Base-by-base conservation (phyloP, 2,797 vertebrate genomes). In the Sebastiscus albofasciatus region DNA sequence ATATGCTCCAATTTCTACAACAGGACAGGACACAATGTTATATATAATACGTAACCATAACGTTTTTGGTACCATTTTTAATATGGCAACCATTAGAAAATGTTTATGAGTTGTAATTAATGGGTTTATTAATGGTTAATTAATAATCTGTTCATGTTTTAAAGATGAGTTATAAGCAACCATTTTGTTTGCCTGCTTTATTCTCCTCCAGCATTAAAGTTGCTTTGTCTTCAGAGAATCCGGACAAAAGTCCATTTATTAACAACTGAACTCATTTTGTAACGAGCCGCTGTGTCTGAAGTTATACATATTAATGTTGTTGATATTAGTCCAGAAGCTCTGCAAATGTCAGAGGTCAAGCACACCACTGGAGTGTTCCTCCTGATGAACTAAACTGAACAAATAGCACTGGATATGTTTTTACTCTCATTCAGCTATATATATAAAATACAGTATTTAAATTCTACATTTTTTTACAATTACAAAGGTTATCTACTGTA, bases 1-100 rank as follows among this genome's bases (percentile, higher is more conserved):
- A 79, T 89, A 1, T 95, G 91, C 80, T 93, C 92, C 88, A 90
- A 95, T 89, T 97, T 98, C 99, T 99, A 95, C 60, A 96, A 91
- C 55, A 60, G 20, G 18, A 87, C 92, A 88, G 49, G 2, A 52
- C 55, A 36, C 11, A n/a, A 34, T n/a, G 20, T 64, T 22, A 68
- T 3, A 9, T n/a, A 68, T 5, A 1, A 24, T 18, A 18, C 2
- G 26, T 66, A n/a, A 49, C 5, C 3, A 34, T 12, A 4, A 3
- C 10, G 2, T 46, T 29, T 69, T 27, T 31, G 5, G 3, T 56
- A 4, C 8, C 8, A 36, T 3, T 65, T 46, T 58, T 8, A 49
- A 54, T 34, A 13, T 42, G 29, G 22, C 5, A 34, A 6, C 4
- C 1, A 11, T 18, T 6, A 16, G 5, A 8, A 24, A 18, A 42